Conservation (phyloP, 2,113 vertebrate species). For the Leiothrix lutea region DNA sequence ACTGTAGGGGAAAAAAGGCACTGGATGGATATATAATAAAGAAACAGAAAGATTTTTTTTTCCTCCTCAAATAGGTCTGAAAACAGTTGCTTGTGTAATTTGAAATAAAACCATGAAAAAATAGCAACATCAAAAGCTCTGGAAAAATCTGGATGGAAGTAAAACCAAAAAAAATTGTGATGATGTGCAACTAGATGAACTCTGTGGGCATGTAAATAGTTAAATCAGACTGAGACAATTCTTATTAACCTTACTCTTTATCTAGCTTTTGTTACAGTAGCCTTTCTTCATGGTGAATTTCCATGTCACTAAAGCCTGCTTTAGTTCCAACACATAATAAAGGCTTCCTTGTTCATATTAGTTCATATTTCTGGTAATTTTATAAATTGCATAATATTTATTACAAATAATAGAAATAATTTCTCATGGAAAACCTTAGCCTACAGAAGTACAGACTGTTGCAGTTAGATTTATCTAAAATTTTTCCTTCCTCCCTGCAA, state of each 20-base stretch:
- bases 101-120: neutral
- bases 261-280: neutral
- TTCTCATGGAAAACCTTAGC: neutral
- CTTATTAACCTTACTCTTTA: neutral
- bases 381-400: neutral
- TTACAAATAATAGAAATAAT: slow-evolving; percentile 21
- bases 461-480: neutral
- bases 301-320: slow-evolving; percentile 16
- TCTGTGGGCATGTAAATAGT: neutral
- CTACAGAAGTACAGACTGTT: neutral
- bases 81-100: neutral
- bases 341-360: neutral
- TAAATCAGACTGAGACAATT: neutral
- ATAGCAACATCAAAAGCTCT: neutral
- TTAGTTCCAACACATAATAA: slow-evolving; percentile 28
- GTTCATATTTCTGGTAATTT: slow-evolving; percentile 34
- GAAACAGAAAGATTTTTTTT: neutral
- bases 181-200: neutral
- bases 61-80: neutral
- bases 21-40: neutral
- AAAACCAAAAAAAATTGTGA: neutral
- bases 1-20: neutral
- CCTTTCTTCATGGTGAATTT: slow-evolving; percentile 53
- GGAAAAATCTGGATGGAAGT: neutral
- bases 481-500: neutral